These are phyloP conservation scores for Tadarida brasiliensis DNA, from an alignment of 2,797 vertebrate genomes.

Conservation along the genomic window DNA sequence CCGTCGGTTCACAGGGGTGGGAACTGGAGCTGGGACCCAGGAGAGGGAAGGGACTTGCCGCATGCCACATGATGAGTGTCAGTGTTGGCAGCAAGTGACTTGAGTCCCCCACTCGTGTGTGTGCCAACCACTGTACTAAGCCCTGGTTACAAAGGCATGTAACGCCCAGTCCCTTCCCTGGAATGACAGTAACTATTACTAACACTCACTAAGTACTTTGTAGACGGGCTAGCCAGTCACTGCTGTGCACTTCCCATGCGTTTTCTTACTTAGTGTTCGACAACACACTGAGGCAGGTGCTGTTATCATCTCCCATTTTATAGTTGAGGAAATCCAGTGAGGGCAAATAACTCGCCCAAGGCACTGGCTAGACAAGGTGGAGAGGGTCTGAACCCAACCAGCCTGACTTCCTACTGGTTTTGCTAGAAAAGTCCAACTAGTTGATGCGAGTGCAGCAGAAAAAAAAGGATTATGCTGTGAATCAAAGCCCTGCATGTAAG, in stretches of 20 bases:
- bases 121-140: neutral
- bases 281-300: neutral
- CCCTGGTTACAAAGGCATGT: neutral
- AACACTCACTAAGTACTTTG: neutral
- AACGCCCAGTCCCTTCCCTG: neutral
- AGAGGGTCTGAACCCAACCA: neutral
- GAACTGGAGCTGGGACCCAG: neutral
- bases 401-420: neutral
- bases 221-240: neutral
- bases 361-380: neutral
- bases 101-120: neutral
- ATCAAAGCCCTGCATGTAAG: neutral
- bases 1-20: neutral
- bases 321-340: neutral
- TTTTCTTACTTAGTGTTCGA: neutral
- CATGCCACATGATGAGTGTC: neutral
- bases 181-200: neutral
- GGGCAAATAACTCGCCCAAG: neutral
- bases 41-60: neutral
- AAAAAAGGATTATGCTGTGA: neutral
- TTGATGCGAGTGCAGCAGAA: neutral
- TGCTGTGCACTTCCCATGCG: neutral
- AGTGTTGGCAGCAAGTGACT: neutral
- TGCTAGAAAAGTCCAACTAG: neutral
- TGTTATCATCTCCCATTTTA: neutral